Conservation (phyloP, 2,113 vertebrate species). For the Notechis scutatus region DNA sequence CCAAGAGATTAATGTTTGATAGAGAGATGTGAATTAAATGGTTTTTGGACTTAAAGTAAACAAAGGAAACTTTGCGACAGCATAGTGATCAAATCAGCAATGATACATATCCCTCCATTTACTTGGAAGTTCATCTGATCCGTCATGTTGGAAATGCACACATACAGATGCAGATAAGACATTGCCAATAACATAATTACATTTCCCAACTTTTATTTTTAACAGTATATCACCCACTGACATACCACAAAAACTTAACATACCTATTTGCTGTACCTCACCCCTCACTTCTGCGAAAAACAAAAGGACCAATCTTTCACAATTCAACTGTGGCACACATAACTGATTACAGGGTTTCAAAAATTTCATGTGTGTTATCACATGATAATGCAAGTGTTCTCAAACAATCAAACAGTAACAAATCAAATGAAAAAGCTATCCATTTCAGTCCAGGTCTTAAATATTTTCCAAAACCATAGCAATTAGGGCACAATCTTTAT, state of each 20-base stretch:
- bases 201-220: neutral
- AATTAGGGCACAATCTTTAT: neutral
- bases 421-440: neutral
- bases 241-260: neutral
- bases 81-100: neutral
- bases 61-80: neutral
- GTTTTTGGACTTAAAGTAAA: conserved; percentile 22
- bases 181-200: neutral
- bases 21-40: conserved; percentile 17
- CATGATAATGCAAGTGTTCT: neutral
- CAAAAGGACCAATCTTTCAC: neutral
- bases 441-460: neutral
- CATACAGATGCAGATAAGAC: neutral
- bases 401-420: neutral
- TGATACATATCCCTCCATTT: neutral
- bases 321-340: neutral
- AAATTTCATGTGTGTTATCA: neutral
- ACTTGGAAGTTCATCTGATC: neutral
- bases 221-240: neutral
- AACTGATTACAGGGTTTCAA: neutral
- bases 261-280: neutral
- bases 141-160: neutral
- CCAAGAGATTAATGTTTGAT: conserved; percentile 15
- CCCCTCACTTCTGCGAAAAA: neutral
- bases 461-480: neutral